A percentile compares a stretch with the other conserved stretches of the same genome.
Evolutionary conservation across 2,888 invertebrate genomes (phyloP).

Genomic region (Drosophila birchii): DNA sequence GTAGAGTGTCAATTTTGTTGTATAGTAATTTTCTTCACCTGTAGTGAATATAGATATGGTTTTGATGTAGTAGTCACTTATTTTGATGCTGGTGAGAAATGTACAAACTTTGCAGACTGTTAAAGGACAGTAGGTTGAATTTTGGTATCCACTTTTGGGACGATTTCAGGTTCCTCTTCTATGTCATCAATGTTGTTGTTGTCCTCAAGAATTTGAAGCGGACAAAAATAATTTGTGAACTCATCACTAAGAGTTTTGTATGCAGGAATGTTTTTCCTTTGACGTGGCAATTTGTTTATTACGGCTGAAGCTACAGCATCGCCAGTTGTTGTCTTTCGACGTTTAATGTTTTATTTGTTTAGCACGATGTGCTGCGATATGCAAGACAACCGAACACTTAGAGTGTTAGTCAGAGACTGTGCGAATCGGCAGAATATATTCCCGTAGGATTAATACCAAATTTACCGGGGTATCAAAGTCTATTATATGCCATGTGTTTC

Average conservation of each 20-base stretch:
- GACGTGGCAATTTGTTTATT: slow-evolving; percentile 7
- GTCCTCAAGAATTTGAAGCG: too few species aligned
- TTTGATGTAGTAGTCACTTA: slow-evolving; percentile 15
- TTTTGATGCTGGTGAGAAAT: background rate
- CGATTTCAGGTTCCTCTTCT: too few species aligned
- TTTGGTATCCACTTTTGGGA: too few species aligned
- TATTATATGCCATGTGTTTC: too few species aligned
- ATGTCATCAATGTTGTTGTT: too few species aligned
- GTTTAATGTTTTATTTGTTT: slow-evolving; percentile 2
- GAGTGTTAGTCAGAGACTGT: background rate
- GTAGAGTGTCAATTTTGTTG: slow-evolving; percentile 4
- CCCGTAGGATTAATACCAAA: too few species aligned
- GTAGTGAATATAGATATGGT: slow-evolving; percentile 9
- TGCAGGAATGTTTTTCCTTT: background rate
- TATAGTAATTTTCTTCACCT: slow-evolving; percentile 3
- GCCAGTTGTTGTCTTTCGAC: background rate
- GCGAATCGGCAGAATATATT: too few species aligned
- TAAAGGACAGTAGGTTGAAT: background rate
- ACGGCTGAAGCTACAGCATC: too few species aligned
- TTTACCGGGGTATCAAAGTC: too few species aligned
- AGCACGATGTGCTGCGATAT: background rate
- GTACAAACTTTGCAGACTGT: slow-evolving; percentile 6
- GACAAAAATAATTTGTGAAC: too few species aligned
- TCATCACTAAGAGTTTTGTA: background rate
- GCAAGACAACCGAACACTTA: background rate